Conservation (phyloP, 2,113 vertebrate species). For the Alectura lathami region DNA sequence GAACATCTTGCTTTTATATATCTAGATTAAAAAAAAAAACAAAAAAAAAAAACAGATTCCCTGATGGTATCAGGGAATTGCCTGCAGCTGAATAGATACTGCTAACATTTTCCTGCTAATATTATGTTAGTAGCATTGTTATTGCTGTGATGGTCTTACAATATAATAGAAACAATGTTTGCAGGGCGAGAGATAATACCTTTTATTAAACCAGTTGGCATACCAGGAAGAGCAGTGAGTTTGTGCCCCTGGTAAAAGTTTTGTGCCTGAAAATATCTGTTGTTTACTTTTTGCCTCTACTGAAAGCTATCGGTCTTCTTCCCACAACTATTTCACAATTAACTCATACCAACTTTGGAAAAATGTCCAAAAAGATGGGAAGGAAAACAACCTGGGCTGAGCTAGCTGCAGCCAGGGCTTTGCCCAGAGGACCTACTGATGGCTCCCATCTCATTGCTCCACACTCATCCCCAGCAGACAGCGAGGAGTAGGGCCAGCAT, state of each 20-base stretch:
- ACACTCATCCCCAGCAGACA: not conserved
- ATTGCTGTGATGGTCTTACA: not conserved
- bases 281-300: rapidly evolving
- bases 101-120: not conserved
- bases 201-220: not conserved
- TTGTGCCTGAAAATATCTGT: not conserved
- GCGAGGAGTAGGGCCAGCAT: rapidly evolving
- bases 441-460: not conserved
- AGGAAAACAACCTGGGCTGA: not conserved
- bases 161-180: not conserved
- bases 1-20: not conserved
- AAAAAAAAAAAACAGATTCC: not conserved
- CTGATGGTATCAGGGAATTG: not conserved
- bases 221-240: not conserved
- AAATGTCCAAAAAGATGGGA: not conserved
- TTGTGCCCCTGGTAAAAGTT: not conserved
- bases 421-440: not conserved
- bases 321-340: not conserved
- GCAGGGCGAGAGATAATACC: not conserved
- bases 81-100: not conserved
- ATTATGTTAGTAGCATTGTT: not conserved
- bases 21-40: not conserved
- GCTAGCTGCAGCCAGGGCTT: not conserved
- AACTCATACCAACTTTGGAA: not conserved
- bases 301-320: not conserved